phyloP scores from a whole-genome alignment of 2,113 vertebrate species.

The Pandion haliaetus region DNA sequence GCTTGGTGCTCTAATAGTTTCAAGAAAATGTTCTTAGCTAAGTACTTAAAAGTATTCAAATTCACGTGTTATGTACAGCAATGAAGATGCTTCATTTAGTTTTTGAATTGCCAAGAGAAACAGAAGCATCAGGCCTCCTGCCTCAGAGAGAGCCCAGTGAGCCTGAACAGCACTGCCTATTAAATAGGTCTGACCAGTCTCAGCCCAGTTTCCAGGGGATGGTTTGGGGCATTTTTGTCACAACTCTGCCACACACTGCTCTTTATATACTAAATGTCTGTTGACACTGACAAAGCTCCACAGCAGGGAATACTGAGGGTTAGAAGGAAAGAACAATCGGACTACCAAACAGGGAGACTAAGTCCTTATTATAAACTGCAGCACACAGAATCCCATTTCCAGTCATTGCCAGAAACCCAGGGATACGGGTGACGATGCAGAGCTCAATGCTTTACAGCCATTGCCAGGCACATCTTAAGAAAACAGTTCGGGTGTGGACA shows the following conservation, averaged over 20 bases:
- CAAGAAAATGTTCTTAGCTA: not conserved
- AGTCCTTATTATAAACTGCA: not conserved
- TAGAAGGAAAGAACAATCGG: not conserved
- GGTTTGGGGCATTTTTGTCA: not conserved
- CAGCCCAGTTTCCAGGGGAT: not conserved
- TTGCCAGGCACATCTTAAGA: too few relatives aligned
- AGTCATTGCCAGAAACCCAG: not conserved
- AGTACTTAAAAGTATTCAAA: not conserved
- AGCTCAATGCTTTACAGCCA: not conserved
- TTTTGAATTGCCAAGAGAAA: not conserved
- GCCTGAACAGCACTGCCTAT: not conserved
- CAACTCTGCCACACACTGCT: rapidly evolving
- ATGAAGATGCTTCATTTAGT: not conserved
- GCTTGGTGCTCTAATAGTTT: not conserved
- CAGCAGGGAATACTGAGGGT: not conserved
- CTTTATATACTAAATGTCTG: not conserved
- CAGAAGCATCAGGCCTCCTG: not conserved
- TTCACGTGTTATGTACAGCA: not conserved
- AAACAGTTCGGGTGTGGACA: not conserved
- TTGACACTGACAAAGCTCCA: not conserved
- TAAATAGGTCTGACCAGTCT: not conserved
- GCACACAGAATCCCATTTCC: not conserved
- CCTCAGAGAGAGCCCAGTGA: not conserved
- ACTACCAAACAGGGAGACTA: not conserved
- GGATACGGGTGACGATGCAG: rapidly evolving